Percentiles rank a stretch among this genome's conserved stretches.
Evolutionary conservation across 2,888 invertebrate genomes (phyloP).

Genomic region (Ornithoptera priamus): DNA sequence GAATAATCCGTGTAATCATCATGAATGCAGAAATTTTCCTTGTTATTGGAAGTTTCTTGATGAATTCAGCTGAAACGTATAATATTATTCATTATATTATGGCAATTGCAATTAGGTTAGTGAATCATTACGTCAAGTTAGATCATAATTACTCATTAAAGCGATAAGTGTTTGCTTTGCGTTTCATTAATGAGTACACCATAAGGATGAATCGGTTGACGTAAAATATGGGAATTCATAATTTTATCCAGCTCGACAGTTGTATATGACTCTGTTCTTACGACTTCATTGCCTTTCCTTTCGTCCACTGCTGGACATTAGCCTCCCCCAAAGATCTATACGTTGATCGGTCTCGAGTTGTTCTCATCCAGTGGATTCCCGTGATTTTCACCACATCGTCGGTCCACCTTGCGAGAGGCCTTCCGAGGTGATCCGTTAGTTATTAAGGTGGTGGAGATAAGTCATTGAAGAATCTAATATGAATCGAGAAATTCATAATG

Average conservation of each 20-base stretch:
- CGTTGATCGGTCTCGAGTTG: too few relatives aligned
- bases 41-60: not conserved
- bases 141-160: constrained; percentile 22
- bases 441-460: too few relatives aligned
- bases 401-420: too few relatives aligned
- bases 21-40: constrained; percentile 18
- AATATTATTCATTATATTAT: constrained; percentile 31
- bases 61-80: constrained; percentile 25
- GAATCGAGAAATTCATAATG: too few relatives aligned
- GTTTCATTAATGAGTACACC: constrained; percentile 2
- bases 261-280: too few relatives aligned
- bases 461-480: too few relatives aligned
- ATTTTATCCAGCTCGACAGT: not conserved
- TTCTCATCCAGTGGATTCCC: too few relatives aligned
- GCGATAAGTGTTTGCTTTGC: not conserved
- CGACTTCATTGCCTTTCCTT: too few relatives aligned
- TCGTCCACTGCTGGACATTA: too few relatives aligned
- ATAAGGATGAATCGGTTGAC: not conserved
- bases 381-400: too few relatives aligned
- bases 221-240: constrained; percentile 3
- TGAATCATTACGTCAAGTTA: constrained; percentile 9
- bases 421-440: too few relatives aligned
- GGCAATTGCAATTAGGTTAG: constrained; percentile 14
- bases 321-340: too few relatives aligned
- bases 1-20: constrained; percentile 3